Evolutionary conservation across 2,113 vertebrate species (phyloP), one percentile per base, ranked within the genome.

Genomic region (Fregata magnificens): DNA sequence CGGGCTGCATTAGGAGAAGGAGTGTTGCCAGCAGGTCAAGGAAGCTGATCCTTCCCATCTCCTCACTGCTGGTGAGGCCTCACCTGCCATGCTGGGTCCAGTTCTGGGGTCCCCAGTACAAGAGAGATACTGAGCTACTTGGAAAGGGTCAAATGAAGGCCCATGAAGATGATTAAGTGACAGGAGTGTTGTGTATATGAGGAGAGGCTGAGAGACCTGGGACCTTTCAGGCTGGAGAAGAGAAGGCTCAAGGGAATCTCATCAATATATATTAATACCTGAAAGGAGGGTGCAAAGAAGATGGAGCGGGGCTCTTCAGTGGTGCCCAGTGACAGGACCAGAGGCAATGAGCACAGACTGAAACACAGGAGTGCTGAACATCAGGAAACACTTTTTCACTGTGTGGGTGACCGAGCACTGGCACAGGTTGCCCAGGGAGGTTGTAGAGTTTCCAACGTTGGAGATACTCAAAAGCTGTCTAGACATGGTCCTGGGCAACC

Each of bases 21-120:
- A 49, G 5, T 31, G 10, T 5, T 66, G 16, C 17, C 69, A 91
- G 36, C 13, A 69, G 29, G n/a, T 61, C 0, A 0, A 49, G 36
- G 22, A 83, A 81, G 17, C 3, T 47, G 49, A 78, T 65, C 13
- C 24, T 86, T 84, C 36, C 47, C 6, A 19, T 61, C 38, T 67
- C 11, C 59, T 86, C n/a, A 59, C 72, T 0, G 0, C 19, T 72
- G n/a, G 25, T 85, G 50, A 79, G 21, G 36, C 20, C 61, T 61
- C 31, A 44, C 2, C 17, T 78, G 34, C 8, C 2, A 0, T 31
- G 8, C 20, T 66, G 22, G 3, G 6, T 31, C 22, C 18, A 32
- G 19, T 52, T 82, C 52, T 44, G 28, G 34, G 24, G 21, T 85
- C 11, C 10, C 3, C 56, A 67, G 12, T 31, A 45, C 2, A 49